A percentile compares a stretch with the other conserved stretches of the same genome.
Evolutionary conservation across 2,888 invertebrate species (phyloP).

Genomic region (Polietes domitor): DNA sequence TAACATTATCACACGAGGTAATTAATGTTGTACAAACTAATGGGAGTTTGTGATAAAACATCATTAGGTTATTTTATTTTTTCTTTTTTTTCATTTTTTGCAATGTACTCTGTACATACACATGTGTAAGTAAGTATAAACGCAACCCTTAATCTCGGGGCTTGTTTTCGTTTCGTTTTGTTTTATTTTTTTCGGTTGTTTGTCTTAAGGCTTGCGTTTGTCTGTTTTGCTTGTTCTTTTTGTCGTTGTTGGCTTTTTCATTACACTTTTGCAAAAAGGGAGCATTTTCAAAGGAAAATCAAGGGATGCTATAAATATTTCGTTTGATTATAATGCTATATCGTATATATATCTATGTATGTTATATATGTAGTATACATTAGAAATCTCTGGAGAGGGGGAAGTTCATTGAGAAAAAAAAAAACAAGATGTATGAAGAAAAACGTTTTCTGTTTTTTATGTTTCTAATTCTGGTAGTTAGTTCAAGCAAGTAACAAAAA

Average conservation of each 20-base stretch:
- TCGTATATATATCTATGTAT: background rate
- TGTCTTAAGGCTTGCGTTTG: constrained; percentile 40
- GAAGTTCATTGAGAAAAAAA: constrained; percentile 6
- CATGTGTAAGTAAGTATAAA: constrained; percentile 25
- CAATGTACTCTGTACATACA: constrained; percentile 30
- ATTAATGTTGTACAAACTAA: constrained; percentile 50
- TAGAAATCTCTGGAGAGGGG: constrained; percentile 11
- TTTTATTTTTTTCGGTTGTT: constrained; percentile 9
- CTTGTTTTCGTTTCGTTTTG: background rate
- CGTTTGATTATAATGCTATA: constrained; percentile 23
- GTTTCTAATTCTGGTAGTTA: background rate
- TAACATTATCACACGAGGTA: constrained; percentile 1
- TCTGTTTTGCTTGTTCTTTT: constrained; percentile 23
- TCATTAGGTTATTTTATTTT: constrained; percentile 32
- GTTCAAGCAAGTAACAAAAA: constrained; percentile 19
- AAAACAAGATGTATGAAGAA: constrained; percentile 16
- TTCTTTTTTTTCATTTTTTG: too few species aligned
- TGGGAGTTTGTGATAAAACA: constrained; percentile 50
- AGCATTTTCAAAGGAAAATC: constrained; percentile 45
- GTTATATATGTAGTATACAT: background rate
- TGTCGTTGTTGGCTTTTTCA: constrained; percentile 3
- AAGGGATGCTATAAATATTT: constrained; percentile 56
- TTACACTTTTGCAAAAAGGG: constrained; percentile 35
- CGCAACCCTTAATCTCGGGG: constrained; percentile 39
- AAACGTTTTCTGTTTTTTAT: constrained; percentile 23